Conservation (phyloP, 2,888 invertebrate genomes). For the Tricholauxania praeusta region DNA sequence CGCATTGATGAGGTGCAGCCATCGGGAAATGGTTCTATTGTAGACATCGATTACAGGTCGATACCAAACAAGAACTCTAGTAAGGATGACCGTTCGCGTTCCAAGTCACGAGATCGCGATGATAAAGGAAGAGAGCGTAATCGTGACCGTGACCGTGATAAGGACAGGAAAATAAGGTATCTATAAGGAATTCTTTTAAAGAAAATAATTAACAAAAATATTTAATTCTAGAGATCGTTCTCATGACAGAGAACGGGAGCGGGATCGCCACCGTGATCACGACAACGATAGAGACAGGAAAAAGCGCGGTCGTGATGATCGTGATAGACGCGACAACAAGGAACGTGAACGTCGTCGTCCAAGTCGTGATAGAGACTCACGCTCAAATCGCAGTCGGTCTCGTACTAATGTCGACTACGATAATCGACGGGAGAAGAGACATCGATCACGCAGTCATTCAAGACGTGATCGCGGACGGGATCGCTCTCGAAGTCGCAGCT, state of each 20-base stretch:
- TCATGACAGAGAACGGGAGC: slow-evolving; percentile 58
- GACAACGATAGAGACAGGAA: slow-evolving; percentile 36
- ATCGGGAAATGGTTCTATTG: slow-evolving; percentile 1
- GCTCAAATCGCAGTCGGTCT: slow-evolving; percentile 70
- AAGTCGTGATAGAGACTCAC: slow-evolving; percentile 66
- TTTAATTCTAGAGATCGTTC: slow-evolving; percentile 31
- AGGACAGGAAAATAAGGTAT: slow-evolving; percentile 20
- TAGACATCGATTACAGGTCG: background rate
- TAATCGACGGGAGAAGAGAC: slow-evolving; percentile 49
- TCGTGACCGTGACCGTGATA: slow-evolving; percentile 51
- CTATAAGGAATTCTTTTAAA: background rate
- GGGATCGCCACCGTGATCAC: slow-evolving; percentile 56
- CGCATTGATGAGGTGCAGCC: slow-evolving; percentile 43
- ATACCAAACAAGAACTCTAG: background rate
- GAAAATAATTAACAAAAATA: slow-evolving; percentile 21
- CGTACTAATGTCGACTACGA: slow-evolving; percentile 64
- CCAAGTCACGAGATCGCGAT: slow-evolving; percentile 48
- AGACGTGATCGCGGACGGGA: slow-evolving; percentile 65
- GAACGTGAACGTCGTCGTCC: slow-evolving; percentile 58
- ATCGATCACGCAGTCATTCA: slow-evolving; percentile 58
- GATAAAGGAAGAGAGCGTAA: slow-evolving; percentile 53
- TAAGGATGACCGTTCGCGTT: slow-evolving; percentile 53
- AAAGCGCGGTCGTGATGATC: slow-evolving; percentile 53
- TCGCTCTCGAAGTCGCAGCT: slow-evolving; percentile 65
- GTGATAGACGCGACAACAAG: slow-evolving; percentile 40